Base-by-base conservation (phyloP, 2,797 vertebrate genomes). In the Hoplostethus mediterraneus region DNA sequence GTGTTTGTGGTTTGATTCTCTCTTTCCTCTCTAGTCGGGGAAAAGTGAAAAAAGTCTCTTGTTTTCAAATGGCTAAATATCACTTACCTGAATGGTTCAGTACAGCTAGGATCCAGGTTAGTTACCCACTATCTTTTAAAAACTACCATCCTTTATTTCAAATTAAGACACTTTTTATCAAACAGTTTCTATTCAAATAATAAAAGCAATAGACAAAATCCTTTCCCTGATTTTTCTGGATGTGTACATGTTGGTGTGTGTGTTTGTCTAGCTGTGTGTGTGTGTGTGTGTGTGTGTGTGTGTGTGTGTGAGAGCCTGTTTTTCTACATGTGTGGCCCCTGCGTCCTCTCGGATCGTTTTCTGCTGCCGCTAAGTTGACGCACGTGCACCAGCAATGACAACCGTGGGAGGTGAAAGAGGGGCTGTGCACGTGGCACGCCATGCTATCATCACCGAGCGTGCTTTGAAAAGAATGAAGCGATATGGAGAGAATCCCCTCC, bases 221-320 rank as follows among this genome's bases (percentile, higher is more conserved):
- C 31, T 33, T 33, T 4, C 31, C 31, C 3, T 28, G 51, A 28
- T 47, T 47, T 33, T 6, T 8, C 0, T 9, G 9, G 52, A n/a
- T 47, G 1, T 5, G 9, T 57, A 33, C 45, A 4, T 21, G 21
- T 21, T 21, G 21, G 5, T 7, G 25, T 21, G 5, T 3, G 17
- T 67, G 49, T 80, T 79, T 75, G 36, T 51, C 14, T 84, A 77
- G 72, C 67, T 73, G 67, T 75, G 65, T 75, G n/a, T 80, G 13
- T 21, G 25, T 79, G 21, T 21, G 21, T 21, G 21, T 21, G 21
- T 21, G 21, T 21, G 21, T 21, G 21, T 21, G 21, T 21, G 21
- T 21, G 21, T 21, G 21, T 21, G 21, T 64, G 62, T 61, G 2
- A 45, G 16, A 62, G 10, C 40, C n/a, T 80, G 71, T 82, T 78